These are phyloP conservation scores for Drosophila eugracilis DNA, from an alignment of 1,140 invertebrate species.

Conservation along the genomic window DNA sequence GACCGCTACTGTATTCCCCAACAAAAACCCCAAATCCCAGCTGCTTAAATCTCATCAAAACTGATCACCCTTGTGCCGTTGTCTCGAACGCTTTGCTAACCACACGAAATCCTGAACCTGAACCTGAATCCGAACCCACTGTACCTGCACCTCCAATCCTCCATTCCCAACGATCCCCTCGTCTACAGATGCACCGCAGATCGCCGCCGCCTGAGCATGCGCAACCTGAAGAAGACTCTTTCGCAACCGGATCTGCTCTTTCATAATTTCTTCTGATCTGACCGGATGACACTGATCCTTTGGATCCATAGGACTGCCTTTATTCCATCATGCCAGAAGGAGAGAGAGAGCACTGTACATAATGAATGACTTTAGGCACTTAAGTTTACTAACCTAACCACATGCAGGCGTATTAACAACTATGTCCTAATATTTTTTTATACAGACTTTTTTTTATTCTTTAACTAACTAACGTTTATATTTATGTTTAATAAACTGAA, in stretches of 20 bases:
- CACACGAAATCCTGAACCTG: slow-evolving; percentile 11
- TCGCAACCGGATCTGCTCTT: slow-evolving; percentile 82
- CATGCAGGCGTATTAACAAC: slow-evolving; percentile 1
- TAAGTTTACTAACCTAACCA: slow-evolving; percentile 7
- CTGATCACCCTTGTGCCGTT: slow-evolving; percentile 21
- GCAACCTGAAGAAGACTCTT: slow-evolving; percentile 77
- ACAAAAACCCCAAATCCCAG: slow-evolving; percentile 9
- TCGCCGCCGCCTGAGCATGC: slow-evolving; percentile 70
- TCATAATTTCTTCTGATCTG: slow-evolving; percentile 69
- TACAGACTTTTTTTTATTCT: not conserved
- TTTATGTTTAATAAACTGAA: slow-evolving; percentile 22
- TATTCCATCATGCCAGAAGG: not conserved
- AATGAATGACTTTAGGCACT: slow-evolving; percentile 23
- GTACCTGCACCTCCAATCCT: slow-evolving; percentile 16
- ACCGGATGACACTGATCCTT: not conserved
- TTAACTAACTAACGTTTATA: slow-evolving; percentile 4
- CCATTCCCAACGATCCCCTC: slow-evolving; percentile 14
- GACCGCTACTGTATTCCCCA: slow-evolving; percentile 4
- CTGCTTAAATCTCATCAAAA: slow-evolving; percentile 20
- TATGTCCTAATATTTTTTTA: slow-evolving; percentile 4
- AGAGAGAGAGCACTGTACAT: slow-evolving; percentile 27
- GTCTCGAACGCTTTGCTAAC: slow-evolving; percentile 23
- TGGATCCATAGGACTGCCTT: not conserved
- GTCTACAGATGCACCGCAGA: slow-evolving; percentile 74
- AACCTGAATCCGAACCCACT: slow-evolving; percentile 22